Percentiles rank a stretch among this genome's conserved stretches.
phyloP scores from a whole-genome alignment of 2,888 invertebrate genomes.

The Busseola fusca region DNA sequence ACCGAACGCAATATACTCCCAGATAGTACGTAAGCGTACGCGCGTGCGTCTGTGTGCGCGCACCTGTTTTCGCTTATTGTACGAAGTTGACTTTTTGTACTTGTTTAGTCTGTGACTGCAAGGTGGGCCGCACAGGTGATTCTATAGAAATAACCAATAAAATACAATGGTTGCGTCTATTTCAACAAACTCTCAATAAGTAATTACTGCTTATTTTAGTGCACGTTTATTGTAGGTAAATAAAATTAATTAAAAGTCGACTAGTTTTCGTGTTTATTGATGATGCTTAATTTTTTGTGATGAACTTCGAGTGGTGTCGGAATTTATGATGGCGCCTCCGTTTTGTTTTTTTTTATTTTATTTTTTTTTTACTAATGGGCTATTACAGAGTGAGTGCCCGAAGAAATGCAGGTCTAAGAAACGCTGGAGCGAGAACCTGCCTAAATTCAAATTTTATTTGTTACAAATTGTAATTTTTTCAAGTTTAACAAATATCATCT shows the following conservation, averaged over 20 bases:
- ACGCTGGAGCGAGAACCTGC: neutral
- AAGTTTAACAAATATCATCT: too few relatives aligned
- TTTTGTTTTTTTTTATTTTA: neutral
- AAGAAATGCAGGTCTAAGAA: neutral
- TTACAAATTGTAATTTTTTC: too few relatives aligned
- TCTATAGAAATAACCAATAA: constrained; percentile 51
- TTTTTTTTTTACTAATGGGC: neutral
- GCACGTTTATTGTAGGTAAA: constrained; percentile 30
- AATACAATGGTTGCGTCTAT: constrained; percentile 60
- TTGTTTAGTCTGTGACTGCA: neutral
- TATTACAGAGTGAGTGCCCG: neutral
- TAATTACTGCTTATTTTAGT: constrained; percentile 43
- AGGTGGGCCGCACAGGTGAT: constrained; percentile 47
- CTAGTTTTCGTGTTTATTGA: constrained; percentile 20
- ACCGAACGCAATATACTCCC: neutral
- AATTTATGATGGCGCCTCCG: constrained; percentile 18
- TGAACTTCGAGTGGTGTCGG: constrained; percentile 1
- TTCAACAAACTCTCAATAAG: constrained; percentile 43
- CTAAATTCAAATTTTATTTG: too few relatives aligned
- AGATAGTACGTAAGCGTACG: neutral
- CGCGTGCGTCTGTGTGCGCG: neutral
- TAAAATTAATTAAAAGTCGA: constrained; percentile 36
- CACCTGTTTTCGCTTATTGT: rapidly evolving
- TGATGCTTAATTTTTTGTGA: constrained; percentile 28
- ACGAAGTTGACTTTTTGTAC: neutral